A percentile compares a stretch with the other conserved stretches of the same genome.
phyloP scores from a whole-genome alignment of 2,113 vertebrate species.

The Panthera uncia region DNA sequence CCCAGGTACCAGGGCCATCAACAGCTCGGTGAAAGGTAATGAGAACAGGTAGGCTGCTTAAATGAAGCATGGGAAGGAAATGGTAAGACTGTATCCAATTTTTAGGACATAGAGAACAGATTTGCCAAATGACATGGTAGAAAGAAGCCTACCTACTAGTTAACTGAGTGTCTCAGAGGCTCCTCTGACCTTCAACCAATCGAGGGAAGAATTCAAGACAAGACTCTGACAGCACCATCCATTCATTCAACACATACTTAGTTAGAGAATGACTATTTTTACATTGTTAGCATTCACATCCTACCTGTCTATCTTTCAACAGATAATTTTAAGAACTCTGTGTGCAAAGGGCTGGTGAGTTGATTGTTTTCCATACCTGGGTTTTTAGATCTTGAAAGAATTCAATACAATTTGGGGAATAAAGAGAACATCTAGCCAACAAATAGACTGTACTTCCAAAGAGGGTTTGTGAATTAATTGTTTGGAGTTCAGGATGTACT shows the following conservation, averaged over 20 bases:
- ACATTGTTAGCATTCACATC: background rate
- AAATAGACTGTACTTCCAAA: background rate
- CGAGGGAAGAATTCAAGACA: background rate
- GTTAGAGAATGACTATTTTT: background rate
- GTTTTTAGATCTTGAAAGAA: background rate
- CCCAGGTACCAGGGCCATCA: background rate
- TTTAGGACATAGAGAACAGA: background rate
- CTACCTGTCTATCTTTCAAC: background rate
- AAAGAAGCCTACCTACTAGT: background rate
- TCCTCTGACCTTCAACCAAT: background rate
- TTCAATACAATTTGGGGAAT: background rate
- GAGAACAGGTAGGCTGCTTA: background rate
- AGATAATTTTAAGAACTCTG: background rate
- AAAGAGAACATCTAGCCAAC: background rate
- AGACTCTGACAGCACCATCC: background rate
- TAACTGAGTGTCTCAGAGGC: background rate
- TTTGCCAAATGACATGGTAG: background rate
- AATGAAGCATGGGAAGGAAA: background rate
- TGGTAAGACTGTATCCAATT: background rate
- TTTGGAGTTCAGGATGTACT: background rate
- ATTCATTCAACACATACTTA: background rate
- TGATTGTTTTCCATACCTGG: background rate
- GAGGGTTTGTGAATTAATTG: background rate
- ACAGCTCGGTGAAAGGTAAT: background rate
- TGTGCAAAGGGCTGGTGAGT: background rate